Conservation (phyloP, 1,140 invertebrate genomes). For the Steinernema khuongi region DNA sequence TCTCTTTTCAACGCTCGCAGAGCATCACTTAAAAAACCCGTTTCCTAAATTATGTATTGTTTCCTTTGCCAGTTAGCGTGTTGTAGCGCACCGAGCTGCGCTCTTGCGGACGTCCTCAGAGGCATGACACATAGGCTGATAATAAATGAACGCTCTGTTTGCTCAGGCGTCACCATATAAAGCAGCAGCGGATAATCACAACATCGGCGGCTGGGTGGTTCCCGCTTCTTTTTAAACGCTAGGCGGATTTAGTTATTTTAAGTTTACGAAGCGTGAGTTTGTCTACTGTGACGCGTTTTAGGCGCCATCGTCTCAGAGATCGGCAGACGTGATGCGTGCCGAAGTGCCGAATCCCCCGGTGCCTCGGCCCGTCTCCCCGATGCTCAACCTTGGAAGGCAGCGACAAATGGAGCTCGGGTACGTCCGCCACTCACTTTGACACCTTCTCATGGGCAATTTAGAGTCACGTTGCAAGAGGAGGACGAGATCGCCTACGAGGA, state of each 20-base stretch:
- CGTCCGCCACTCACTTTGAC: no score
- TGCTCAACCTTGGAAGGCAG: not conserved
- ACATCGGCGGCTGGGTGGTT: not conserved
- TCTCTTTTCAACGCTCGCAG: not conserved
- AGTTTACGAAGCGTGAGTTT: not conserved
- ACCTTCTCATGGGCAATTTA: no score
- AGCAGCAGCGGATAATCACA: constrained; percentile 9
- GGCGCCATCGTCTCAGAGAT: not conserved
- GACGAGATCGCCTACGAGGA: constrained; percentile 9
- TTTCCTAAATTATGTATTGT: constrained; percentile 1
- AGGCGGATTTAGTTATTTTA: not conserved
- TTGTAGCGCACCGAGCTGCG: not conserved
- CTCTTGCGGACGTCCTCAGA: no score
- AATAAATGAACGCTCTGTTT: constrained; percentile 5
- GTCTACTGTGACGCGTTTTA: not conserved
- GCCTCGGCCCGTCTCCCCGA: not conserved
- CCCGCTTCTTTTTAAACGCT: not conserved
- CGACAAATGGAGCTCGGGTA: not conserved
- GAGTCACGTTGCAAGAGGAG: not conserved
- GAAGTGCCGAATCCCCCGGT: not conserved
- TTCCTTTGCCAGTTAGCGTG: not conserved
- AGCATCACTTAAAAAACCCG: not conserved
- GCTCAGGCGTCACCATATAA: not conserved
- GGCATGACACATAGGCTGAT: constrained; percentile 13
- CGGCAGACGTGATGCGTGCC: not conserved